phyloP scores from a whole-genome alignment of 1,140 invertebrate species.

The Neodiprion lecontei region DNA sequence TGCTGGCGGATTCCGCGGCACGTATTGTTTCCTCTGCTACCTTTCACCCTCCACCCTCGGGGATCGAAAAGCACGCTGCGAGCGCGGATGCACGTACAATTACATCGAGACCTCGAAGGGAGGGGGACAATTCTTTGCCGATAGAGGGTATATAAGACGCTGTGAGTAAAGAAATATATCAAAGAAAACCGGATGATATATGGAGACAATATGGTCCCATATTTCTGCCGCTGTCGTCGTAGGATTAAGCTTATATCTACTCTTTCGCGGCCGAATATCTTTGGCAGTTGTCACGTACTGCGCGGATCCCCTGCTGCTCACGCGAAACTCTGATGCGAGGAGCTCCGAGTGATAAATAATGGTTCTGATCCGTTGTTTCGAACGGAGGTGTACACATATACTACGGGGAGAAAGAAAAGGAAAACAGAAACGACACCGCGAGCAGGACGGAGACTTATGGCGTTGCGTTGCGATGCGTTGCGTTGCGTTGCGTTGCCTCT shows the following conservation, averaged over 20 bases:
- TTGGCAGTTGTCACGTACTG: conserved; percentile 44
- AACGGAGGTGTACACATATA: background rate
- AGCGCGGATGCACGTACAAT: background rate
- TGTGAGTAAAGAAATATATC: conserved; percentile 26
- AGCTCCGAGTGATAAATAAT: conserved; percentile 39
- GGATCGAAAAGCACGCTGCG: too few relatives aligned
- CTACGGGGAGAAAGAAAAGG: background rate
- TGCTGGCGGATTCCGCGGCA: too few relatives aligned
- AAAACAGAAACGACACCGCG: conserved; percentile 9
- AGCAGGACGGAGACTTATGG: conserved; percentile 45
- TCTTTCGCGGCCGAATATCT: conserved; percentile 41
- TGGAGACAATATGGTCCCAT: conserved; percentile 43
- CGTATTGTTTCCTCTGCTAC: background rate
- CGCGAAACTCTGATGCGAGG: conserved; percentile 17
- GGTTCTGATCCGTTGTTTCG: conserved; percentile 30
- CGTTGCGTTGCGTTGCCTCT: conserved; percentile 25
- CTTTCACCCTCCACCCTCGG: background rate
- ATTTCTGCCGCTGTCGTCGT: conserved; percentile 41
- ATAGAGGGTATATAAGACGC: background rate
- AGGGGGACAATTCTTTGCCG: conserved; percentile 1
- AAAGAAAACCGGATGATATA: conserved; percentile 42
- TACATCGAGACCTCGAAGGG: background rate
- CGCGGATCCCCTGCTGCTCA: conserved; percentile 15
- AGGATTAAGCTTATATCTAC: conserved; percentile 44
- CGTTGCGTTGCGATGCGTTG: conserved; percentile 29